Conservation (phyloP, 2,797 vertebrate species). For the Pitangus sulphuratus region DNA sequence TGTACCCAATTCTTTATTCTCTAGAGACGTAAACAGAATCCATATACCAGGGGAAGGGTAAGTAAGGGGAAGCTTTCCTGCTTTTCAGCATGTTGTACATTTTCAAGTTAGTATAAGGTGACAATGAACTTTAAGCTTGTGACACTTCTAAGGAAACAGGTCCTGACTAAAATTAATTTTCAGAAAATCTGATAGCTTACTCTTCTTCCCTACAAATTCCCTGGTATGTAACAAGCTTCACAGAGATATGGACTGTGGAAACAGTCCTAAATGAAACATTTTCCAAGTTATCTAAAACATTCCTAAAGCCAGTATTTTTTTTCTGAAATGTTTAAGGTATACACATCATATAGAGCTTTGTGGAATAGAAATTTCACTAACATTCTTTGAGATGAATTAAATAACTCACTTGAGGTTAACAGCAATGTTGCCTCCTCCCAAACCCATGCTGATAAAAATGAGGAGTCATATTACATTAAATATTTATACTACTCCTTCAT, state of each 20-base stretch:
- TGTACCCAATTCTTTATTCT: neutral
- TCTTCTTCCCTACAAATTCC: neutral
- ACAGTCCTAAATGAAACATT: neutral
- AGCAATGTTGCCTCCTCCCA: conserved; percentile 1
- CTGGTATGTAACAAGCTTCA: neutral
- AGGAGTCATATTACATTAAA: conserved; percentile 24
- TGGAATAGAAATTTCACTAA: neutral
- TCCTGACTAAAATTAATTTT: neutral
- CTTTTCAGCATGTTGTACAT: neutral
- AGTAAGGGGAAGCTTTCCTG: neutral
- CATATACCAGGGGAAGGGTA: neutral
- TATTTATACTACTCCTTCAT: conserved; percentile 19
- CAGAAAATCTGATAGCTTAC: neutral
- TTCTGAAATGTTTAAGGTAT: neutral
- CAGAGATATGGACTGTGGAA: neutral
- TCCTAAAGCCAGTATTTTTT: neutral
- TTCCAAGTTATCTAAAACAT: neutral
- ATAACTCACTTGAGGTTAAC: conserved; percentile 1
- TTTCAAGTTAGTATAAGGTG: neutral
- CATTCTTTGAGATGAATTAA: neutral
- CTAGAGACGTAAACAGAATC: neutral
- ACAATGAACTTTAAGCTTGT: neutral
- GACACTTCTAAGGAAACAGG: neutral
- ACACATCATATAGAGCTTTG: neutral
- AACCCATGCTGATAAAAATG: neutral